These are phyloP conservation scores for Pedicia rivosa DNA, from an alignment of 2,888 invertebrate genomes.

Conservation along the genomic window DNA sequence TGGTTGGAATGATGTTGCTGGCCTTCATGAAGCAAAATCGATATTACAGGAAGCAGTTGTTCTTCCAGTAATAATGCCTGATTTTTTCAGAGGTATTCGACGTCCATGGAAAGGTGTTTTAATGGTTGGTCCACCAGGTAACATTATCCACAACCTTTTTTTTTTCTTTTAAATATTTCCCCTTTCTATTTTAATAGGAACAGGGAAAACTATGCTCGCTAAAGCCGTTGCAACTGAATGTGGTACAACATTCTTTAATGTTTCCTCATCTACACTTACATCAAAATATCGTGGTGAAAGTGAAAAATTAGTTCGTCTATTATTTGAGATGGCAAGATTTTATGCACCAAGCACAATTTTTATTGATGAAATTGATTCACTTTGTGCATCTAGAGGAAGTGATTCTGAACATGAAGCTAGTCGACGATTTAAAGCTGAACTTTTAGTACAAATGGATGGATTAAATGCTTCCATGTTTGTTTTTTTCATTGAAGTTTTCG, in stretches of 20 bases:
- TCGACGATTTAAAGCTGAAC: slow-evolving; percentile 68
- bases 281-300: slow-evolving; percentile 86
- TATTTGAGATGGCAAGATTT: slow-evolving; percentile 81
- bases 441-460: slow-evolving; percentile 85
- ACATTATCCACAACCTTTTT: not conserved
- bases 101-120: slow-evolving; percentile 58
- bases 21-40: slow-evolving; percentile 56
- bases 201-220: slow-evolving; percentile 67
- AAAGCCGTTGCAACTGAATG: slow-evolving; percentile 84
- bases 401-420: slow-evolving; percentile 83
- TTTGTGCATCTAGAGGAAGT: slow-evolving; percentile 66
- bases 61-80: slow-evolving; percentile 71
- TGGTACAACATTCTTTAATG: slow-evolving; percentile 75
- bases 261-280: slow-evolving; percentile 71
- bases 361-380: slow-evolving; percentile 78
- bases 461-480: slow-evolving; percentile 43
- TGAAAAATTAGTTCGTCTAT: slow-evolving; percentile 68
- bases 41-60: slow-evolving; percentile 77
- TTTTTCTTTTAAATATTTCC: too few species aligned
- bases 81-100: slow-evolving; percentile 75
- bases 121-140: slow-evolving; percentile 3
- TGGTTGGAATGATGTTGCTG: slow-evolving; percentile 65
- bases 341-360: slow-evolving; percentile 84
- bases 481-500: not conserved
- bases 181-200: too few species aligned